Percentiles rank a stretch among this genome's conserved stretches.
phyloP scores from a whole-genome alignment of 2,797 vertebrate genomes.

The Sphaeramia orbicularis region DNA sequence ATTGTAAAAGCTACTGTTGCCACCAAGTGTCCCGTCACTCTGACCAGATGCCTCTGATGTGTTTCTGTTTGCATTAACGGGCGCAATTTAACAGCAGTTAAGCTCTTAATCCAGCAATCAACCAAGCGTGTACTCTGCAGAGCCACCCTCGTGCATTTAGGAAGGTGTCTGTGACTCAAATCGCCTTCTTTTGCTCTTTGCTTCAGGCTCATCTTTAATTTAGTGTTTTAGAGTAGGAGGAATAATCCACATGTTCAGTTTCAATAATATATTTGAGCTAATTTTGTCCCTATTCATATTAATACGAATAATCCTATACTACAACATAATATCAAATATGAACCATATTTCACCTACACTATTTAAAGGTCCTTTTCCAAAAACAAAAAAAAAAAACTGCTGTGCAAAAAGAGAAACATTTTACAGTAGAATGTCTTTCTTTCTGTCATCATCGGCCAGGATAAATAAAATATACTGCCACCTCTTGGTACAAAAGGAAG shows the following conservation, averaged over 20 bases:
- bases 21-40: conserved; percentile 46
- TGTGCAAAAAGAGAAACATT: too few relatives aligned
- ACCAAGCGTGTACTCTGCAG: conserved; percentile 25
- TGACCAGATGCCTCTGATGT: conserved; percentile 58
- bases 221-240: not conserved
- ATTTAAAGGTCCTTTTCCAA: not conserved
- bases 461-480: not conserved
- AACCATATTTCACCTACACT: too few relatives aligned
- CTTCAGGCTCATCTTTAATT: conserved; percentile 11
- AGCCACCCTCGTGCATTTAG: conserved; percentile 24
- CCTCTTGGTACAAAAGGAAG: not conserved
- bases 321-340: not conserved
- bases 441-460: too few relatives aligned
- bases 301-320: not conserved
- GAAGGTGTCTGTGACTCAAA: conserved; percentile 32
- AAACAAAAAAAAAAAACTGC: too few relatives aligned
- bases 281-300: not conserved
- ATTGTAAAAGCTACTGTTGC: conserved; percentile 43
- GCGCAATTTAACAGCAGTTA: conserved; percentile 52
- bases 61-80: conserved; percentile 54
- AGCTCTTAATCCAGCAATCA: conserved; percentile 70
- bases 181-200: conserved; percentile 9
- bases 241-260: conserved; percentile 19
- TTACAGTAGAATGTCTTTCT: too few relatives aligned
- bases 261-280: conserved; percentile 1